A percentile compares a stretch with the other conserved stretches of the same genome.
phyloP scores from a whole-genome alignment of 1,140 invertebrate genomes.

The Helicorthomorpha holstii region DNA sequence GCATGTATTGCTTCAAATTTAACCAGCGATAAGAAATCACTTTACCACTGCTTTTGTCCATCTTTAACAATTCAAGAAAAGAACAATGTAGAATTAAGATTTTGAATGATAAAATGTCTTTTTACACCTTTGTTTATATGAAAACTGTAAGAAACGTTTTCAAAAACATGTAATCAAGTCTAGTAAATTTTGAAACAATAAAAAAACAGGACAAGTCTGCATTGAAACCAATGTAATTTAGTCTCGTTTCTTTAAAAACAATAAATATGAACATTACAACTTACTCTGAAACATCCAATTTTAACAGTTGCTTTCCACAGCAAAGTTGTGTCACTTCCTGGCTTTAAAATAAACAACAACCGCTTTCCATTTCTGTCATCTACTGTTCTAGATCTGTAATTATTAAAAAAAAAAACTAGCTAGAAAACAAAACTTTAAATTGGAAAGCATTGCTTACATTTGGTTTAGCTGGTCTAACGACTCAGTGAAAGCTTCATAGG shows the following conservation, averaged over 20 bases:
- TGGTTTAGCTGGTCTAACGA: conserved; percentile 31
- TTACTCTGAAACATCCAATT: conserved; percentile 43
- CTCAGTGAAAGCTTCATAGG: conserved; percentile 33
- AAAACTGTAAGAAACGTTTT: not conserved
- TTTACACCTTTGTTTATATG: not conserved
- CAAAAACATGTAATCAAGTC: not conserved
- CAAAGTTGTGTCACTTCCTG: conserved; percentile 40
- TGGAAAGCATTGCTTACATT: conserved; percentile 23
- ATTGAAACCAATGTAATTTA: no score
- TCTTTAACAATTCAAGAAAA: not conserved
- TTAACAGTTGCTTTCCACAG: conserved; percentile 49
- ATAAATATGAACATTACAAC: not conserved
- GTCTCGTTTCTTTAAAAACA: not conserved
- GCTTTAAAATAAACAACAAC: conserved; percentile 43
- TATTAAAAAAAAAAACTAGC: conserved; percentile 13
- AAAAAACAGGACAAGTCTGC: not conserved
- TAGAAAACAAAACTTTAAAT: not conserved
- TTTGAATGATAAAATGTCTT: not conserved
- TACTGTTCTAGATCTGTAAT: conserved; percentile 35
- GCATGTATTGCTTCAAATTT: not conserved
- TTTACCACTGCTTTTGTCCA: not conserved
- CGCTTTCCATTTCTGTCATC: conserved; percentile 39
- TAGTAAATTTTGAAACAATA: not conserved
- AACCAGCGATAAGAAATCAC: not conserved
- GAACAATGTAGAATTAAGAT: not conserved